A percentile compares a stretch with the other conserved stretches of the same genome.
These are phyloP conservation scores for Lochmaea crataegi DNA, from an alignment of 2,888 invertebrate species.

Conservation along the genomic window DNA sequence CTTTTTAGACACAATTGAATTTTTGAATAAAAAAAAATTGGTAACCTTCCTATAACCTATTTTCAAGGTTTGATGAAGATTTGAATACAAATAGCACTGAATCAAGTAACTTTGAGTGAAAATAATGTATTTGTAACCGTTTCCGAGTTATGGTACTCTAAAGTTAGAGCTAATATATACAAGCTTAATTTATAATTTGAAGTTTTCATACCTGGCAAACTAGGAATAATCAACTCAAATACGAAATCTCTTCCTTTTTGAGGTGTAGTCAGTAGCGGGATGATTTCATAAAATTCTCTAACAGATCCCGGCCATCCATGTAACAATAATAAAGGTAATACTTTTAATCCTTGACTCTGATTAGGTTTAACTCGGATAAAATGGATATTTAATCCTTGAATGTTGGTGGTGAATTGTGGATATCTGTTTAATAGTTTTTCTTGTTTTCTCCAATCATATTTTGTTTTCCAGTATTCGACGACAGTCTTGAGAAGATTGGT, in stretches of 20 bases:
- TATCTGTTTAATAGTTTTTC: slow-evolving; percentile 74
- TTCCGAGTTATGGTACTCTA: no score
- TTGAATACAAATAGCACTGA: no score
- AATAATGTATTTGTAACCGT: no score
- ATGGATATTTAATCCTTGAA: slow-evolving; percentile 77
- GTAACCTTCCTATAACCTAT: no score
- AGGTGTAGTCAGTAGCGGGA: slow-evolving; percentile 74
- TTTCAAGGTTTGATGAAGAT: no score
- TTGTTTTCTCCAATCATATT: slow-evolving; percentile 77
- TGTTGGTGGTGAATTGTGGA: slow-evolving; percentile 77
- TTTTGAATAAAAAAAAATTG: no score
- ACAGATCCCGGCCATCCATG: slow-evolving; percentile 95
- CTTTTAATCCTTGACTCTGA: slow-evolving; percentile 59
- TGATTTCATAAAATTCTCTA: slow-evolving; percentile 83
- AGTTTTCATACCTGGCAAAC: slow-evolving; percentile 65
- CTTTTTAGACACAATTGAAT: no score
- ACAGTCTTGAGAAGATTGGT: slow-evolving; percentile 74
- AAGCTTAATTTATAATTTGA: neutral
- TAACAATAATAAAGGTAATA: slow-evolving; percentile 76
- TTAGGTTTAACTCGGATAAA: slow-evolving; percentile 68
- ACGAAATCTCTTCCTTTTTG: slow-evolving; percentile 68
- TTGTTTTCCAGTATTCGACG: slow-evolving; percentile 80
- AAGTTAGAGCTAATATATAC: no score
- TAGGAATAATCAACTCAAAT: slow-evolving; percentile 73
- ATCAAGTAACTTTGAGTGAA: no score